phyloP scores from a whole-genome alignment of 2,888 invertebrate species.

The Papilio gigon region DNA sequence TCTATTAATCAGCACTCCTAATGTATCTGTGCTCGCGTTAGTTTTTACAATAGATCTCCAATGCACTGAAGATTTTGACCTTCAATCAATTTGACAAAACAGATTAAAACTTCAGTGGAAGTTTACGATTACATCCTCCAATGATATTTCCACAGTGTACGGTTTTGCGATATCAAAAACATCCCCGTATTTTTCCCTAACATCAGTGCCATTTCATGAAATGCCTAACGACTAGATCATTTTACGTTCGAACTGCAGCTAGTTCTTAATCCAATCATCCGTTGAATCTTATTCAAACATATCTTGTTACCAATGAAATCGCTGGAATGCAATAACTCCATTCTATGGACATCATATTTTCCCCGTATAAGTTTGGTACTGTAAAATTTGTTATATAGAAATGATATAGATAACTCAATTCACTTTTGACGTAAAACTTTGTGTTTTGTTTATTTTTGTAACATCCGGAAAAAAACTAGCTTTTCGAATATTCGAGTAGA shows the following conservation, averaged over 20 bases:
- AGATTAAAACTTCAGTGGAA: no score
- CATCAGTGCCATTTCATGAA: no score
- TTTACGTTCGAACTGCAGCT: neutral
- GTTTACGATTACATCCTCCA: no score
- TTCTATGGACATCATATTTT: neutral
- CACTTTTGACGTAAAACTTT: neutral
- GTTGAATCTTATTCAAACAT: neutral
- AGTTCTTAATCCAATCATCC: neutral
- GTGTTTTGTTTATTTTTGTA: neutral
- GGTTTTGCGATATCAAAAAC: no score
- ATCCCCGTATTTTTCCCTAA: no score
- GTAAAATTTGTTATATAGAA: neutral
- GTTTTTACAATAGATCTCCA: no score
- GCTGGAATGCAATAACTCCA: slow-evolving; percentile 3
- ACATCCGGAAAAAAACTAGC: neutral
- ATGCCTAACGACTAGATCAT: neutral
- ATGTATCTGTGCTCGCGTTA: no score
- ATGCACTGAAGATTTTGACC: no score
- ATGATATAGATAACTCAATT: neutral
- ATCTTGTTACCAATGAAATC: neutral
- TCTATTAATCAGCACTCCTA: no score
- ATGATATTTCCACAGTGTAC: no score
- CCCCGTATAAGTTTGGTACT: neutral
- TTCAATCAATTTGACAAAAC: no score
- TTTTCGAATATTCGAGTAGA: neutral